Conservation (phyloP, 2,113 vertebrate genomes). For the Hydrolagus affinis region DNA sequence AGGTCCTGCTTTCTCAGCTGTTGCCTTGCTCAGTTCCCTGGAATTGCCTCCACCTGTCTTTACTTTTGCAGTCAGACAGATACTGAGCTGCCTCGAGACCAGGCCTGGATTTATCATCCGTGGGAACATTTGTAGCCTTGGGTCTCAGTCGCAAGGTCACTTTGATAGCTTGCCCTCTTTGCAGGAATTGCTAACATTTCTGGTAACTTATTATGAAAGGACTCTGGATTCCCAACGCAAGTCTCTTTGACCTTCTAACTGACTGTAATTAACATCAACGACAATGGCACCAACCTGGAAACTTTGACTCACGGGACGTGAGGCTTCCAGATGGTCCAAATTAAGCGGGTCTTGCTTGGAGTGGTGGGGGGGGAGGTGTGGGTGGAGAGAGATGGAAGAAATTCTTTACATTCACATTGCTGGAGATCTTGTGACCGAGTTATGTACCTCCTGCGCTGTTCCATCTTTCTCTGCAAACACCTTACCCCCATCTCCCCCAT, state of each 20-base stretch:
- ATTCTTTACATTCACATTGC: not conserved
- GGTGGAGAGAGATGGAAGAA: not conserved
- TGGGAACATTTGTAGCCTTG: slow-evolving; percentile 20
- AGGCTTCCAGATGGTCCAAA: slow-evolving; percentile 10
- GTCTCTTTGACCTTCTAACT: slow-evolving; percentile 24
- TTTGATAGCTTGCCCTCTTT: not conserved
- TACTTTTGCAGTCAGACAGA: slow-evolving; percentile 28
- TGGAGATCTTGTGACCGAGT: slow-evolving; percentile 12
- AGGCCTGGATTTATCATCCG: slow-evolving; percentile 18
- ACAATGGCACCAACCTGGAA: slow-evolving; percentile 27
- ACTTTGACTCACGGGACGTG: not conserved
- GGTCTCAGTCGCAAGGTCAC: slow-evolving; percentile 17
- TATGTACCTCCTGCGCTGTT: not conserved
- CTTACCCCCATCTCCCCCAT: not conserved
- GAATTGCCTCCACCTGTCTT: slow-evolving; percentile 30
- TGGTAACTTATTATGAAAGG: slow-evolving; percentile 3
- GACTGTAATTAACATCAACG: slow-evolving; percentile 9
- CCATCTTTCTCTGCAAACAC: not conserved
- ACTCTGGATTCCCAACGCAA: not conserved
- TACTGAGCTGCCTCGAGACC: not conserved
- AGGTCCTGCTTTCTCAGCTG: slow-evolving; percentile 26
- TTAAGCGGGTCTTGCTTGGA: slow-evolving; percentile 3
- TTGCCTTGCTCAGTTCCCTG: slow-evolving; percentile 14
- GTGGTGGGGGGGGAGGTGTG: not conserved
- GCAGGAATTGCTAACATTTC: slow-evolving; percentile 19